Evolutionary conservation across 2,888 invertebrate species (phyloP).

Genomic region (Zaprionus lineosus): DNA sequence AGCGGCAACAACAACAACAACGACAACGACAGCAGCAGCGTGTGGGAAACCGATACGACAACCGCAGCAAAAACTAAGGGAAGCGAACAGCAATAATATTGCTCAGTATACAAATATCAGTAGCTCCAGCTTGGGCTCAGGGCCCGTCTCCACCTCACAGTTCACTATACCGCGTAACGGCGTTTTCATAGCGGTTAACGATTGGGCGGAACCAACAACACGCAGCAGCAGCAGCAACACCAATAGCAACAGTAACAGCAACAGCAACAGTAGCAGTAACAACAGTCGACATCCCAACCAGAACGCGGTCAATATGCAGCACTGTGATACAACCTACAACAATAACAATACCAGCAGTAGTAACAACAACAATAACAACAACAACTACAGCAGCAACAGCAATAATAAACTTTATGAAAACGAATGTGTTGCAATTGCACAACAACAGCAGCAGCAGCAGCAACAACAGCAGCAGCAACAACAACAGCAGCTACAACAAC

Average conservation of each 20-base stretch:
- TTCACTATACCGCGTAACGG: slow-evolving; percentile 83
- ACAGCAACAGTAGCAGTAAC: slow-evolving; percentile 39
- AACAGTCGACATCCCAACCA: slow-evolving; percentile 25
- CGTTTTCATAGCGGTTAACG: slow-evolving; percentile 87
- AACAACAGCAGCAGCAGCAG: slow-evolving; percentile 40
- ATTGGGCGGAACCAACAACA: slow-evolving; percentile 83
- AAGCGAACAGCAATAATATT: slow-evolving; percentile 16
- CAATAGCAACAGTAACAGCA: slow-evolving; percentile 31
- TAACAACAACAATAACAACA: slow-evolving; percentile 32
- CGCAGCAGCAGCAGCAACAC: slow-evolving; percentile 35
- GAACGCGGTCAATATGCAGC: slow-evolving; percentile 31
- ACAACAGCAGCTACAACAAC: slow-evolving; percentile 16
- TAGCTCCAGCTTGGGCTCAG: slow-evolving; percentile 8
- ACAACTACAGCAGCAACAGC: slow-evolving; percentile 25
- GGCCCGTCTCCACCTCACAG: slow-evolving; percentile 41
- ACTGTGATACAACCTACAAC: slow-evolving; percentile 39
- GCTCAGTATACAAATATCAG: slow-evolving; percentile 9
- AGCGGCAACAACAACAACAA: slow-evolving; percentile 15
- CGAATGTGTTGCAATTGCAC: slow-evolving; percentile 74
- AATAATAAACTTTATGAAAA: slow-evolving; percentile 78
- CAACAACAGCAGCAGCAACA: slow-evolving; percentile 31
- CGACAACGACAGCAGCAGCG: slow-evolving; percentile 15
- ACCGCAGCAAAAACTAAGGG: slow-evolving; percentile 8
- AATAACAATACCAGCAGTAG: slow-evolving; percentile 23
- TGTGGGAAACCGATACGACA: slow-evolving; percentile 29